Conservation (phyloP, 2,888 invertebrate species). For the Melipona beecheii region DNA sequence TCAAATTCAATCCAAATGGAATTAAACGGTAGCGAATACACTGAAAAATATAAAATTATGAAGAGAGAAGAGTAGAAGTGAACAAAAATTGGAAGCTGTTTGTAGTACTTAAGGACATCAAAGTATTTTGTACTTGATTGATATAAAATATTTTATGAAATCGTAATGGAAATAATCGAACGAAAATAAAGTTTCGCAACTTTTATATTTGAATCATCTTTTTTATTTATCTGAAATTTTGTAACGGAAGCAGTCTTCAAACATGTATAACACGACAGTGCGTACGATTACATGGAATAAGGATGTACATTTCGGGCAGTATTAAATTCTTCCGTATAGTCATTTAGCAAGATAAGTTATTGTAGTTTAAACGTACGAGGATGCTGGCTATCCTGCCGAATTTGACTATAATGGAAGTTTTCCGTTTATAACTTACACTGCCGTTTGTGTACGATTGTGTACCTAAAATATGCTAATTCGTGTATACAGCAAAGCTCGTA, state of each 20-base stretch:
- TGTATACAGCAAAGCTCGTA: slow-evolving; percentile 74
- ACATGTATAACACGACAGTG: slow-evolving; percentile 78
- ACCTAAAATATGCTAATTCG: slow-evolving; percentile 67
- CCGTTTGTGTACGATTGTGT: slow-evolving; percentile 56
- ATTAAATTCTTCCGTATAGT: slow-evolving; percentile 5
- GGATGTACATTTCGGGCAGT: slow-evolving; percentile 58
- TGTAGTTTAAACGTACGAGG: slow-evolving; percentile 53
- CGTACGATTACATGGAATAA: slow-evolving; percentile 77
- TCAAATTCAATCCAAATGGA: too few relatives aligned
- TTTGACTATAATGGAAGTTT: slow-evolving; percentile 15
- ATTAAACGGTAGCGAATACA: too few relatives aligned
- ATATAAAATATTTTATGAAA: background rate
- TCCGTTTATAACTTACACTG: slow-evolving; percentile 26
- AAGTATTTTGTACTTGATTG: background rate
- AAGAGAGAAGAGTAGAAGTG: too few relatives aligned
- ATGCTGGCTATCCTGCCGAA: slow-evolving; percentile 65
- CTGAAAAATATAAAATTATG: too few relatives aligned
- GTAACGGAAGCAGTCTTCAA: slow-evolving; percentile 83
- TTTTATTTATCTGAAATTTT: slow-evolving; percentile 79
- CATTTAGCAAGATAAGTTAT: slow-evolving; percentile 35
- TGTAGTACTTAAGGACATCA: too few relatives aligned
- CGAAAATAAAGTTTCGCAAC: background rate
- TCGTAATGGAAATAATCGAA: background rate
- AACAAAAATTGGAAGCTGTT: too few relatives aligned
- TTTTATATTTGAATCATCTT: slow-evolving; percentile 62